Evolutionary conservation across 2,797 vertebrate genomes (phyloP).

Genomic region (Buceros bicornis): DNA sequence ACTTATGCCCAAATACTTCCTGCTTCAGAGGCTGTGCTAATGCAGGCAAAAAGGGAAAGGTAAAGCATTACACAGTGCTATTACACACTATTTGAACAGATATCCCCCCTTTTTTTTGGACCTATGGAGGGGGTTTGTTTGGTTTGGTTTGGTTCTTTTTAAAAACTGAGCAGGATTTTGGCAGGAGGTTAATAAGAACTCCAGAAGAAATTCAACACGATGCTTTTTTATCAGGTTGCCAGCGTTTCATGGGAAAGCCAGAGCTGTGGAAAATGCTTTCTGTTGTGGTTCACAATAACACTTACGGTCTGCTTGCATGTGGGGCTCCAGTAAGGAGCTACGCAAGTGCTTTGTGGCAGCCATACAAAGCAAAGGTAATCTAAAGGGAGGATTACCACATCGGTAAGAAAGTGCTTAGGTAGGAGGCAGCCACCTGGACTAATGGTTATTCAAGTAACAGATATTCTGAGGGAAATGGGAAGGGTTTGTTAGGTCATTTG

Average conservation of each 20-base stretch:
- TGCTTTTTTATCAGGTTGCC: not conserved
- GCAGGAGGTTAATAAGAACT: conserved; percentile 40
- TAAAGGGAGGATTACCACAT: not conserved
- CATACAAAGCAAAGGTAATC: not conserved
- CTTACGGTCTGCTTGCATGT: not conserved
- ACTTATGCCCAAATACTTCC: conserved; percentile 4
- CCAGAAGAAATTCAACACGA: conserved; percentile 35
- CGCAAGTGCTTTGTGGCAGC: not conserved
- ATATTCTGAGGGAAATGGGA: not conserved
- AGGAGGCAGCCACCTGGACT: not conserved
- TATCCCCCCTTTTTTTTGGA: not conserved
- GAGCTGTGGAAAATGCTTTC: conserved; percentile 3
- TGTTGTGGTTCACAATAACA: not conserved
- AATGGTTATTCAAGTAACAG: not conserved
- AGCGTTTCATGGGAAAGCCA: conserved; percentile 25
- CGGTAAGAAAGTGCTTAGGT: not conserved
- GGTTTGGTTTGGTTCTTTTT: not conserved
- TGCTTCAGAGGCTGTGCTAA: conserved; percentile 12
- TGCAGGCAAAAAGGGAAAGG: conserved; percentile 21
- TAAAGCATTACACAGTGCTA: not conserved
- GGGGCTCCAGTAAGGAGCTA: not conserved
- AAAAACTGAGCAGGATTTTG: conserved; percentile 43
- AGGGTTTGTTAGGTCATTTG: not conserved
- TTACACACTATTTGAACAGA: conserved; percentile 36
- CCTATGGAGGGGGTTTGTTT: not conserved